phyloP scores from a whole-genome alignment of 2,113 vertebrate species.

The Alethe castanea region DNA sequence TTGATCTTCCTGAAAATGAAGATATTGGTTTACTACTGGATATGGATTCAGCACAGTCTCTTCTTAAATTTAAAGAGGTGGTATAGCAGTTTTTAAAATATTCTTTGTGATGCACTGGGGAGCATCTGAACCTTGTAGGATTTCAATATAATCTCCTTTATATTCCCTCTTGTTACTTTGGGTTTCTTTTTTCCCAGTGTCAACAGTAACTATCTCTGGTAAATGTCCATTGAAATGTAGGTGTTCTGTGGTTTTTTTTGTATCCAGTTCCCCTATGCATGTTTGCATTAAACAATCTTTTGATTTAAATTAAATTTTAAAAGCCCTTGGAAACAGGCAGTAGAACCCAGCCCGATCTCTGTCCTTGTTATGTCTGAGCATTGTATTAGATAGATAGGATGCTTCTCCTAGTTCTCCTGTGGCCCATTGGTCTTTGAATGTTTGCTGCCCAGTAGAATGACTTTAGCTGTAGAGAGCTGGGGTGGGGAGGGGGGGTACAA shows the following conservation, averaged over 20 bases:
- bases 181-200: neutral
- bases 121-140: neutral
- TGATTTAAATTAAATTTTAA: neutral
- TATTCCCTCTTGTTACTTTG: neutral
- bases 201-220: neutral
- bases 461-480: neutral
- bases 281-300: neutral
- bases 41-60: slow-evolving; percentile 85
- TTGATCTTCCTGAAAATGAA: slow-evolving; percentile 85
- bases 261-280: neutral
- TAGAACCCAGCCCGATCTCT: neutral
- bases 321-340: neutral
- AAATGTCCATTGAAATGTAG: neutral
- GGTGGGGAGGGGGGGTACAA: accelerated
- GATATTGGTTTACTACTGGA: slow-evolving; percentile 78
- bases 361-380: neutral
- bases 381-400: neutral
- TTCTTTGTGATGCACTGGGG: neutral
- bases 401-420: neutral
- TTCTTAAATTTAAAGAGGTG: slow-evolving; percentile 90
- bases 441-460: neutral
- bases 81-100: neutral
- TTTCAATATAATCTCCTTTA: neutral
- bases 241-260: neutral
- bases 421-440: neutral